These are phyloP conservation scores for Typhlichthys subterraneus DNA, from an alignment of 2,797 vertebrate genomes.

Conservation along the genomic window DNA sequence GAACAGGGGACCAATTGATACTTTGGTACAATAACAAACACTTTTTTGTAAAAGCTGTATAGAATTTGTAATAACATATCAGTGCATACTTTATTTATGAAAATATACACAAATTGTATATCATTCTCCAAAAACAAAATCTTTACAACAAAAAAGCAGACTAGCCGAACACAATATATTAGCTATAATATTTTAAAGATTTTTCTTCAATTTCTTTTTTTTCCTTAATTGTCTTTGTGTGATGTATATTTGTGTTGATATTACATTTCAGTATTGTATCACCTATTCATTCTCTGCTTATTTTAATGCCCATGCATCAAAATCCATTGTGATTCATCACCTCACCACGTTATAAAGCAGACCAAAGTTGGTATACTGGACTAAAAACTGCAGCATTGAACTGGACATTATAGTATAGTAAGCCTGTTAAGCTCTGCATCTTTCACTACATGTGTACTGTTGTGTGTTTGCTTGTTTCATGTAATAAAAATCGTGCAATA, in stretches of 20 bases:
- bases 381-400: slow-evolving; percentile 88
- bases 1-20: slow-evolving; percentile 88
- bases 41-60: slow-evolving; percentile 91
- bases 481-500: slow-evolving; percentile 87
- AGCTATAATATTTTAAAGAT: slow-evolving; percentile 87
- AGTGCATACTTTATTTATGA: slow-evolving; percentile 97
- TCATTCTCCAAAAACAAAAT: slow-evolving; percentile 90
- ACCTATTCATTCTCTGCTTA: slow-evolving; percentile 76
- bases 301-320: slow-evolving; percentile 87
- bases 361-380: slow-evolving; percentile 66
- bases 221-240: slow-evolving; percentile 80
- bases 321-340: slow-evolving; percentile 76
- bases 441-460: slow-evolving; percentile 63
- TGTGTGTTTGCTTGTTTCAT: slow-evolving; percentile 58
- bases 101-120: slow-evolving; percentile 96
- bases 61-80: slow-evolving; percentile 93
- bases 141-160: slow-evolving; percentile 90
- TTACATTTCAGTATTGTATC: slow-evolving; percentile 78
- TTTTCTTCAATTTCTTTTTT: slow-evolving; percentile 77
- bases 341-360: slow-evolving; percentile 47
- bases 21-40: slow-evolving; percentile 96
- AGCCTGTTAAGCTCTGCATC: slow-evolving; percentile 66
- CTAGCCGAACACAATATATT: slow-evolving; percentile 97
- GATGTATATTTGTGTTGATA: slow-evolving; percentile 81
- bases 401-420: slow-evolving; percentile 70